Conservation (phyloP, 2,797 vertebrate species). For the Paramormyrops hopkinsi region DNA sequence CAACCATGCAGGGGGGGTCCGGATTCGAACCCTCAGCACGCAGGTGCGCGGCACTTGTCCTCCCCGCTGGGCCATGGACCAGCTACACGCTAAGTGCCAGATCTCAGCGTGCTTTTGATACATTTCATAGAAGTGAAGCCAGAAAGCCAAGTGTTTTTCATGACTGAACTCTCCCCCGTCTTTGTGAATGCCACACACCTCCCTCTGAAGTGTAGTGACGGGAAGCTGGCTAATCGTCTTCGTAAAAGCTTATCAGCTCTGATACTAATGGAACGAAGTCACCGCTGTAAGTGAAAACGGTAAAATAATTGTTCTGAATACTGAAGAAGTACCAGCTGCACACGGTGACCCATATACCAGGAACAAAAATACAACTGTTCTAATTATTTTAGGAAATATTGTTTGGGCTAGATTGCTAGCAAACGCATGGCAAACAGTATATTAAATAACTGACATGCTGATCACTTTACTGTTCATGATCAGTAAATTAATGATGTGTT, state of each 20-base stretch:
- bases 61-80: background rate
- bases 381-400: constrained; percentile 1
- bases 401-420: background rate
- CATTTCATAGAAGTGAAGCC: background rate
- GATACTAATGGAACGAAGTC: background rate
- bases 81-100: background rate
- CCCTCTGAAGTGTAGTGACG: background rate
- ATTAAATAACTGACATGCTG: background rate
- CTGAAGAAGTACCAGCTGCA: background rate
- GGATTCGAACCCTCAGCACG: background rate
- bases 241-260: background rate
- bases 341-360: background rate
- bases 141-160: background rate
- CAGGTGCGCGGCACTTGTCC: background rate
- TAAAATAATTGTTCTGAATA: background rate
- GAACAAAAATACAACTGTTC: background rate
- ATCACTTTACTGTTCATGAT: background rate
- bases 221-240: background rate
- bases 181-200: background rate
- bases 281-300: background rate
- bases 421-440: background rate
- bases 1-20: background rate
- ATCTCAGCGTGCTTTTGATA: background rate
- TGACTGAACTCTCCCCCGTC: background rate
- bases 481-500: background rate